phyloP scores from a whole-genome alignment of 2,888 invertebrate genomes.

The Elegia similella region DNA sequence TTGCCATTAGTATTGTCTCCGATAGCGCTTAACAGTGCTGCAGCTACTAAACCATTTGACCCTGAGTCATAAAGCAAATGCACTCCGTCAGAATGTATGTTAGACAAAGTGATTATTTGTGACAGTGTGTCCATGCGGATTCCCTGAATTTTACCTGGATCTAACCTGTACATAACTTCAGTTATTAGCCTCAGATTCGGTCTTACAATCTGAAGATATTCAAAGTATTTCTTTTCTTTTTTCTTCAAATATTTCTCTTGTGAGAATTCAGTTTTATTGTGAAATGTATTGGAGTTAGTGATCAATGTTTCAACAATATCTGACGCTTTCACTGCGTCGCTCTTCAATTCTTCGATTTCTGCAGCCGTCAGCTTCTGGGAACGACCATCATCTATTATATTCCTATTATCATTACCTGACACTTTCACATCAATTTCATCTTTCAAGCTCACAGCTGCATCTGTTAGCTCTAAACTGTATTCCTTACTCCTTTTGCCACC shows the following conservation, averaged over 20 bases:
- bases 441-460: conserved; percentile 69
- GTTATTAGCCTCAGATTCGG: conserved; percentile 91
- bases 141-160: conserved; percentile 87
- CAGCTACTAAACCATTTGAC: conserved; percentile 91
- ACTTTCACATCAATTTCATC: conserved; percentile 84
- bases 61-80: conserved; percentile 94
- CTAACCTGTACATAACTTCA: conserved; percentile 92
- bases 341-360: conserved; percentile 90
- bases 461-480: conserved; percentile 79
- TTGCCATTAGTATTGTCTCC: conserved; percentile 84
- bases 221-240: conserved; percentile 96
- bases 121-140: conserved; percentile 94
- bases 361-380: conserved; percentile 92
- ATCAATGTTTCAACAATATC: conserved; percentile 94
- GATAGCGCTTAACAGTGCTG: conserved; percentile 90
- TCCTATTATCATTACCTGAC: conserved; percentile 91
- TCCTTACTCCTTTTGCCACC: conserved; percentile 78
- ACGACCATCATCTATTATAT: conserved; percentile 88
- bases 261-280: conserved; percentile 93
- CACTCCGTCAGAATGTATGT: conserved; percentile 89
- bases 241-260: conserved; percentile 97
- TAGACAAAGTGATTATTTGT: conserved; percentile 91
- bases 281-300: conserved; percentile 95
- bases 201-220: conserved; percentile 88
- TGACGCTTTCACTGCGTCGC: conserved; percentile 88